Conservation (phyloP, 2,888 invertebrate species). For the Neria commutata region DNA sequence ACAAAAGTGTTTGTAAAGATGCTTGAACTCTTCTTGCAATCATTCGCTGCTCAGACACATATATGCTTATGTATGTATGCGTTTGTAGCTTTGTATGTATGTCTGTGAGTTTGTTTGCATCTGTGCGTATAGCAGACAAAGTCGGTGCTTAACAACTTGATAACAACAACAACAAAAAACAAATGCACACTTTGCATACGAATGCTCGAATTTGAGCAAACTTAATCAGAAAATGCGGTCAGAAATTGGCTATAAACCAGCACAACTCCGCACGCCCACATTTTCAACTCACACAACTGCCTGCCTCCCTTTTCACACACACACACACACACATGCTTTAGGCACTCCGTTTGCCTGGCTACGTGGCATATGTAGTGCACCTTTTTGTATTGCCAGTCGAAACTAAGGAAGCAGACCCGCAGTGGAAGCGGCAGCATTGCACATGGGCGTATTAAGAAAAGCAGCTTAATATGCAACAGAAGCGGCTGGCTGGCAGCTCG, state of each 20-base stretch:
- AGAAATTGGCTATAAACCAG: slow-evolving; percentile 14
- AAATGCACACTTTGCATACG: slow-evolving; percentile 9
- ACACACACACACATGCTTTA: too few species aligned
- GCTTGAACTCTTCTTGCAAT: too few species aligned
- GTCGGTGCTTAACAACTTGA: neutral
- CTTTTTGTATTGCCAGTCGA: too few species aligned
- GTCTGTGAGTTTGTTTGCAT: neutral
- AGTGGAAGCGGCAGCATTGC: neutral
- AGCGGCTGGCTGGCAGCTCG: slow-evolving; percentile 5
- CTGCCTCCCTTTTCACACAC: too few species aligned
- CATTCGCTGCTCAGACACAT: too few species aligned
- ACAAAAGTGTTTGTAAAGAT: too few species aligned
- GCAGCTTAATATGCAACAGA: slow-evolving; percentile 12
- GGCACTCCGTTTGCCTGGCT: too few species aligned
- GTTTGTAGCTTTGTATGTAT: too few species aligned
- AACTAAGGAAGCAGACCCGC: neutral
- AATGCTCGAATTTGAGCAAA: slow-evolving; percentile 1
- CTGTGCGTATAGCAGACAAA: neutral
- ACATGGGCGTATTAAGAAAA: neutral
- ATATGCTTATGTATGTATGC: too few species aligned
- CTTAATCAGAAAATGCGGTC: slow-evolving; percentile 16
- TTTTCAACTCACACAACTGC: too few species aligned
- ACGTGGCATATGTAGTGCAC: too few species aligned
- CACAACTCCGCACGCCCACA: neutral
- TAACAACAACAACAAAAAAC: neutral